Evolutionary conservation across 2,113 vertebrate genomes (phyloP).

Genomic region (Pachypanchax playfairii): DNA sequence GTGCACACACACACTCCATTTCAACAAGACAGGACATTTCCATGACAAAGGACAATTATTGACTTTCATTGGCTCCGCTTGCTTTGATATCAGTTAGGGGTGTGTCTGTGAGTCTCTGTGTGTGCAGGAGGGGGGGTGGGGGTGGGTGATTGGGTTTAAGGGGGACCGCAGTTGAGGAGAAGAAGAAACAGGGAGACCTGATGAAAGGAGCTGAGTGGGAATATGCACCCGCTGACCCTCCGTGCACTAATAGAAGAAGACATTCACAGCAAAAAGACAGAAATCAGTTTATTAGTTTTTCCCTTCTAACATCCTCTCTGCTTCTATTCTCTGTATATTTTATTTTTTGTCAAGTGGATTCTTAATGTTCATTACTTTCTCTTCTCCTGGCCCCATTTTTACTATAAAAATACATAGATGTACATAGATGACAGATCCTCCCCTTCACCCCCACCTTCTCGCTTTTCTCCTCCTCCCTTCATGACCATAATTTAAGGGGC

Average conservation of each 20-base stretch:
- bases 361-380: constrained; percentile 37
- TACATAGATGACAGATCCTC: constrained; percentile 49
- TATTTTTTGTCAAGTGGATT: constrained; percentile 34
- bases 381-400: constrained; percentile 58
- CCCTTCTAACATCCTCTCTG: constrained; percentile 47
- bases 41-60: constrained; percentile 83
- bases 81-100: constrained; percentile 82
- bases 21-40: constrained; percentile 72
- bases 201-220: constrained; percentile 72
- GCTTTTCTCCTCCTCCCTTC: constrained; percentile 56
- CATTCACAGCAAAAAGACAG: constrained; percentile 65
- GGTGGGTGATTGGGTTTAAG: no score
- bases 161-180: constrained; percentile 38
- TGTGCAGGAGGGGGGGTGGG: constrained; percentile 60
- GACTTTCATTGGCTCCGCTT: constrained; percentile 81
- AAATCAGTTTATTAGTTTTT: constrained; percentile 64
- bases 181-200: constrained; percentile 61
- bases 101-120: constrained; percentile 69
- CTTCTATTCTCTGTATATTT: constrained; percentile 32
- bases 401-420: not conserved
- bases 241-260: constrained; percentile 63
- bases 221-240: constrained; percentile 76
- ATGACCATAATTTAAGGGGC: constrained; percentile 82
- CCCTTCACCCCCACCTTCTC: constrained; percentile 52
- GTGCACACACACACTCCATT: constrained; percentile 64